phyloP scores from a whole-genome alignment of 2,888 invertebrate genomes.

The Glyphotaelius pellucidus region DNA sequence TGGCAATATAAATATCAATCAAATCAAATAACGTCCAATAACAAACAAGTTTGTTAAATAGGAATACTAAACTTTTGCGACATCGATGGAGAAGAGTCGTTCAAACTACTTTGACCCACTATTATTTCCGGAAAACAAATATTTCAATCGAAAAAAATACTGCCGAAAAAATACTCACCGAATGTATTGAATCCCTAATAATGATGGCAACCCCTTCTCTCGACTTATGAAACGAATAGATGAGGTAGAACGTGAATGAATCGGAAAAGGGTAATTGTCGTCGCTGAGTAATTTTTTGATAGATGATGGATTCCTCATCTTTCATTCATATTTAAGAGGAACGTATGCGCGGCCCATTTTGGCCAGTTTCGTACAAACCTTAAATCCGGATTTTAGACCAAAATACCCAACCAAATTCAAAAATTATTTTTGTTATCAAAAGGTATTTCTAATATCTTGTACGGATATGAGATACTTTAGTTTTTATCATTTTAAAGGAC shows the following conservation, averaged over 20 bases:
- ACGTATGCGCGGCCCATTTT: too few relatives aligned
- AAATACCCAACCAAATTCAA: too few relatives aligned
- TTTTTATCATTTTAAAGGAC: too few relatives aligned
- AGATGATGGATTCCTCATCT: background rate
- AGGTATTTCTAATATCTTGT: too few relatives aligned
- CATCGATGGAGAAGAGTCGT: constrained; percentile 13
- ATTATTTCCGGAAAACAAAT: constrained; percentile 22
- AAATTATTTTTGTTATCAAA: too few relatives aligned
- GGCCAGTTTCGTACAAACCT: too few relatives aligned
- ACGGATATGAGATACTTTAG: too few relatives aligned
- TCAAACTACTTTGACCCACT: constrained; percentile 11
- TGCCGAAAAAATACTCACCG: background rate
- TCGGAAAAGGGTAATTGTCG: background rate
- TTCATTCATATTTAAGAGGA: background rate
- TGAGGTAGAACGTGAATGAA: background rate
- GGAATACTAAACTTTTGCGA: constrained; percentile 13
- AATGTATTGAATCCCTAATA: background rate
- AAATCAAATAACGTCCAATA: constrained; percentile 54
- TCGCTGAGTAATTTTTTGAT: background rate
- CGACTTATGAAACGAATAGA: background rate
- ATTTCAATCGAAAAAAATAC: constrained; percentile 27
- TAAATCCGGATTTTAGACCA: too few relatives aligned
- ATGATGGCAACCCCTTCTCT: background rate
- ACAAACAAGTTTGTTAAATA: constrained; percentile 19
- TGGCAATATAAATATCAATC: constrained; percentile 56